phyloP scores from a whole-genome alignment of 2,797 vertebrate species.

The Sternotherus odoratus region DNA sequence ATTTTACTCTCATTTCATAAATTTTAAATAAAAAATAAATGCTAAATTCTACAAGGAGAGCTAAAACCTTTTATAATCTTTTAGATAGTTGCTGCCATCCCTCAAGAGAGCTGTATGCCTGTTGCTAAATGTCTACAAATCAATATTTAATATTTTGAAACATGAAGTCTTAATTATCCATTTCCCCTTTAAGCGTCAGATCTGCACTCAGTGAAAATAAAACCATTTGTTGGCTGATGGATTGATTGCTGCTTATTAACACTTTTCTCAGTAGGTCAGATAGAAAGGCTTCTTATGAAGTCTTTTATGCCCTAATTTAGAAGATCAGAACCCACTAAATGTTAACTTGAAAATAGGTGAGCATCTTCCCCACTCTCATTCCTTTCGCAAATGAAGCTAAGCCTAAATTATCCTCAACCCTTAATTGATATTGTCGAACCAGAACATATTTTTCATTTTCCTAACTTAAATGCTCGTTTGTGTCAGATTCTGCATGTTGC shows the following conservation, averaged over 20 bases:
- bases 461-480: neutral
- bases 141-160: conserved; percentile 85
- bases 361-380: neutral
- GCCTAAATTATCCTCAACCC: neutral
- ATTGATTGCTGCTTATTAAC: conserved; percentile 74
- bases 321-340: neutral
- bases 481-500: neutral
- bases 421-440: neutral
- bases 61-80: conserved; percentile 80
- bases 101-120: conserved; percentile 78
- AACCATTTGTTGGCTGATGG: conserved; percentile 57
- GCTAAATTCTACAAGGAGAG: conserved; percentile 77
- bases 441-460: neutral
- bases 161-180: conserved; percentile 82
- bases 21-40: conserved; percentile 79
- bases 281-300: conserved; percentile 36
- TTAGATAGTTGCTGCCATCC: conserved; percentile 74
- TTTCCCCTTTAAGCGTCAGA: conserved; percentile 75
- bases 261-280: conserved; percentile 64
- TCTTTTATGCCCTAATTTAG: neutral
- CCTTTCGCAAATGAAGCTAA: neutral
- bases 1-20: conserved; percentile 72
- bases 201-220: conserved; percentile 71
- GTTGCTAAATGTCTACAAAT: conserved; percentile 82
- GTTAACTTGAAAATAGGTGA: neutral